A percentile compares a stretch with the other conserved stretches of the same genome.
Conservation (phyloP, 1,140 invertebrate genomes). For the Battus philenor region DNA sequence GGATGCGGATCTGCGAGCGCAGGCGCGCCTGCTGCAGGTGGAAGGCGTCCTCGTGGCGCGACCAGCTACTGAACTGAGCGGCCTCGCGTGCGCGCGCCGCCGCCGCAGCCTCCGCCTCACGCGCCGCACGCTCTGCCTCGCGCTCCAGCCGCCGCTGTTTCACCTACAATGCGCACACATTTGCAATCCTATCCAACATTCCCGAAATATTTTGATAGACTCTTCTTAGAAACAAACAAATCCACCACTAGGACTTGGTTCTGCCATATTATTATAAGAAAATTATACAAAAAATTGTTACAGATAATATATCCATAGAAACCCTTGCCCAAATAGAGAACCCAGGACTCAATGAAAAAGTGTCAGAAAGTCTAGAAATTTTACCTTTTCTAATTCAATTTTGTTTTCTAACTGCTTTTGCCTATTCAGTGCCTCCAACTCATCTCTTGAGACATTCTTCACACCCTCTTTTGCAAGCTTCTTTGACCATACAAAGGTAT, state of each 20-base stretch:
- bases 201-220: too few species aligned
- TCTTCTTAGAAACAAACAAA: too few species aligned
- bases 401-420: constrained; percentile 94
- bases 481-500: constrained; percentile 97
- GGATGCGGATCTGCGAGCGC: constrained; percentile 95
- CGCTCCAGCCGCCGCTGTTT: constrained; percentile 93
- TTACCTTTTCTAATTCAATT: constrained; percentile 89
- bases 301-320: too few species aligned
- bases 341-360: too few species aligned
- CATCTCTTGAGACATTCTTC: constrained; percentile 84
- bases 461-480: constrained; percentile 97
- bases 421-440: constrained; percentile 90
- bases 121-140: constrained; percentile 91
- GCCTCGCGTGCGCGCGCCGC: constrained; percentile 95
- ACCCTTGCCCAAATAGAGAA: too few species aligned
- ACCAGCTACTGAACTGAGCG: constrained; percentile 96
- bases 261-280: too few species aligned
- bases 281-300: too few species aligned
- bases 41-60: constrained; percentile 95
- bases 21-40: constrained; percentile 93
- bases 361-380: background rate
- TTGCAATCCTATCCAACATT: too few species aligned
- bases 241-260: too few species aligned
- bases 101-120: constrained; percentile 92
- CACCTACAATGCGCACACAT: too few species aligned